Evolutionary conservation across 2,888 invertebrate genomes (phyloP).

Genomic region (Rutpela maculata): DNA sequence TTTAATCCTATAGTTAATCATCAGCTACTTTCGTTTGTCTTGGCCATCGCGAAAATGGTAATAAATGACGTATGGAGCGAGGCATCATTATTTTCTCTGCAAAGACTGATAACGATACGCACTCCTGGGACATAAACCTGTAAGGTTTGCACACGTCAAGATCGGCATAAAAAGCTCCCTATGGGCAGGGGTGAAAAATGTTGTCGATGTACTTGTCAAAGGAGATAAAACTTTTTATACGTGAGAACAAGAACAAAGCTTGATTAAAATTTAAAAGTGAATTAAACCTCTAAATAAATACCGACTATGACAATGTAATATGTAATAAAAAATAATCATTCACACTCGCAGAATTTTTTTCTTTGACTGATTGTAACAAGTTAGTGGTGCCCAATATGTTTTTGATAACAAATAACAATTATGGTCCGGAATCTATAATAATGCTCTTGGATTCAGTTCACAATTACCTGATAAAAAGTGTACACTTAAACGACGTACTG

Average conservation of each 20-base stretch:
- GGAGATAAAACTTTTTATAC: constrained; percentile 32
- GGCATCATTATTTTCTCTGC: constrained; percentile 37
- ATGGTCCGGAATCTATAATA: no score
- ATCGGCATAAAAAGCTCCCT: constrained; percentile 29
- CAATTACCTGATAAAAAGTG: no score
- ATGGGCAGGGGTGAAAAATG: constrained; percentile 28
- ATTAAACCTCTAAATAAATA: not conserved
- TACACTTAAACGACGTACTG: no score
- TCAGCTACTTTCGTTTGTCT: constrained; percentile 23
- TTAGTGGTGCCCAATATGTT: no score
- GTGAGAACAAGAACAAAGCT: not conserved
- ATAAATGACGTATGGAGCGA: constrained; percentile 33
- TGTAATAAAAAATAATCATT: no score
- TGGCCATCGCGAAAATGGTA: constrained; percentile 32
- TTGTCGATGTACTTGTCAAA: constrained; percentile 23
- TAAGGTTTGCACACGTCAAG: constrained; percentile 37
- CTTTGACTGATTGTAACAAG: no score
- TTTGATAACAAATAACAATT: no score
- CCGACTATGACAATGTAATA: no score
- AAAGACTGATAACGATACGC: constrained; percentile 35
- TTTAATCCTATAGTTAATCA: constrained; percentile 39
- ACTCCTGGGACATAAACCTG: constrained; percentile 36
- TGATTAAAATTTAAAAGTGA: constrained; percentile 19
- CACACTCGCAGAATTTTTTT: no score
- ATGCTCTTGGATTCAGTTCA: no score